Evolutionary conservation across 2,888 invertebrate species (phyloP), one percentile per base, ranked within the genome.

Genomic region (Acanthosepion esculentum): DNA sequence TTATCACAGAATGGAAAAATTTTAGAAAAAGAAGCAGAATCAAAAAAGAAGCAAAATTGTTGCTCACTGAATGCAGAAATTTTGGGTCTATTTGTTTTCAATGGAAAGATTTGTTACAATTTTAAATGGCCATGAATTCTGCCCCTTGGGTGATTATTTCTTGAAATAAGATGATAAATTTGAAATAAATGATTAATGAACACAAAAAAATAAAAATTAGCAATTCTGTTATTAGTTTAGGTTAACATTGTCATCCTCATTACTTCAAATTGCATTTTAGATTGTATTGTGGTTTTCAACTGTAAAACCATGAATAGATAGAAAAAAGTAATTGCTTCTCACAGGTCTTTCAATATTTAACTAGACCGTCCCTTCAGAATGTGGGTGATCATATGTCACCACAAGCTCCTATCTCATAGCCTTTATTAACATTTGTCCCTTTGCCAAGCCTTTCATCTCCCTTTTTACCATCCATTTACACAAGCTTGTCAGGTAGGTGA

Each of bases 121-220:
- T 78, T 78, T 78, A 78, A 78, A 78, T 78, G n/a, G 78, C 78
- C n/a, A 78, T 78, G n/a, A 78, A 78, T 78, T 78, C 78, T n/a
- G 33, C 78, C 18, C 33, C 78, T 78, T n/a, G 78, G 78, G 33
- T 15, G 78, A 78, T 78, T 78, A 78, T 78, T 78, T 78, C n/a
- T 15, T 78, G 78, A 78, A 78, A 78, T n/a, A 78, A 78, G n/a
- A 78, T 33, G 23, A 78, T 78, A 78, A 78, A 78, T 33, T 78
- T n/a, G n/a, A 78, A 78, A 78, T 78, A 78, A 78, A 33, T 78
- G n/a, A 33, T 78, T 78, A n/a, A 78, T 78, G n/a, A n/a, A 78
- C 18, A 23, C 12, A 33, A 78, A 78, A 78, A 78, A n/a, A 78
- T 78, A 41, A 41, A 41, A 41, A n/a, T n/a, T 78, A 78, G 78